These are phyloP conservation scores for Pseudorectes ferrugineus DNA, from an alignment of 2,113 vertebrate species.

Conservation along the genomic window DNA sequence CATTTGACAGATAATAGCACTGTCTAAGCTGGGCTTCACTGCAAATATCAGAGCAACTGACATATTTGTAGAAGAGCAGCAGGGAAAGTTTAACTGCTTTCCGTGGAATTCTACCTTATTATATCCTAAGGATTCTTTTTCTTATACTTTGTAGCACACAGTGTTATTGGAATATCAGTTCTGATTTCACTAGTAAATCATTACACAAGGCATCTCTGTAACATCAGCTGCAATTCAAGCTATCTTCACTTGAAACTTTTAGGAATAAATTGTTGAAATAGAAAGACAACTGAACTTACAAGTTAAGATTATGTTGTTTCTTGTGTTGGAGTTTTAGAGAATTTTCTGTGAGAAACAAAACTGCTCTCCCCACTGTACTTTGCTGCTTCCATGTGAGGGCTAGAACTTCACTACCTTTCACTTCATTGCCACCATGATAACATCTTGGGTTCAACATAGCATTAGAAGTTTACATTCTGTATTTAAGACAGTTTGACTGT, in stretches of 20 bases:
- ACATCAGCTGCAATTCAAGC: not conserved
- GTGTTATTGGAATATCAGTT: not conserved
- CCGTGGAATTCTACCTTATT: not conserved
- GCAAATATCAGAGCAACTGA: not conserved
- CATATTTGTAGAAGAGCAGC: not conserved
- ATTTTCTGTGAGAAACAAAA: not conserved
- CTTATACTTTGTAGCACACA: not conserved
- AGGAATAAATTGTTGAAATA: not conserved
- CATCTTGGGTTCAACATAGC: not conserved
- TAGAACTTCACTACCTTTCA: accelerated
- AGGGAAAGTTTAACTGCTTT: not conserved
- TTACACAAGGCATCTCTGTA: not conserved
- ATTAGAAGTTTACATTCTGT: not conserved
- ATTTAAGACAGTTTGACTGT: not conserved
- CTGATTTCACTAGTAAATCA: not conserved
- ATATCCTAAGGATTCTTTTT: not conserved
- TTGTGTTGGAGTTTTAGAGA: not conserved
- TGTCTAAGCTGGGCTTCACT: not conserved
- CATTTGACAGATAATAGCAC: not conserved
- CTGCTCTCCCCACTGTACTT: not conserved
- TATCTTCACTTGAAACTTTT: not conserved
- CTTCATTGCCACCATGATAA: not conserved
- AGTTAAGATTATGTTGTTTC: not conserved
- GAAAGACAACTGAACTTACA: not conserved
- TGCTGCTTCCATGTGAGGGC: accelerated